Conservation (phyloP, 2,888 invertebrate species). For the Portevinia maculata region DNA sequence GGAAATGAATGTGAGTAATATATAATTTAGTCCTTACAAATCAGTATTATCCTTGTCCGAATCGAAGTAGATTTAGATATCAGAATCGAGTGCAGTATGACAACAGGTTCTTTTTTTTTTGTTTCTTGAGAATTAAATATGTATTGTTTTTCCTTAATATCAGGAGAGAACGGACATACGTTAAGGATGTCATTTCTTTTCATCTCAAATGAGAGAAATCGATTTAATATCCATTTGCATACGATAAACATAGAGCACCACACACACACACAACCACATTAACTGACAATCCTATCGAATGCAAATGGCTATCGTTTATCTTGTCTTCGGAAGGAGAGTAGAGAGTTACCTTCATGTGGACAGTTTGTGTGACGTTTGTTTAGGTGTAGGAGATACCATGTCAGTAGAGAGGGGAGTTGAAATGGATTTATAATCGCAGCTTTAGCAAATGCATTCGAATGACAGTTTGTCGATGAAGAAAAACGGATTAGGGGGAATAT, state of each 20-base stretch:
- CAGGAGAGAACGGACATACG: not conserved
- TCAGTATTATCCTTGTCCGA: not conserved
- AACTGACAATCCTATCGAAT: conserved; percentile 59
- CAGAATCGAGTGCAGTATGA: not conserved
- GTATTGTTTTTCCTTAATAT: not conserved
- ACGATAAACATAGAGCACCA: conserved; percentile 61
- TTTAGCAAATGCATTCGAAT: conserved; percentile 64
- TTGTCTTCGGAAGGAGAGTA: conserved; percentile 14
- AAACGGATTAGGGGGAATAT: conserved; percentile 36
- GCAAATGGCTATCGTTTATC: conserved; percentile 64
- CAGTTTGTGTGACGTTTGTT: conserved; percentile 62
- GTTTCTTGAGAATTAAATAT: conserved; percentile 13
- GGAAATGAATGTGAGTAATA: conserved; percentile 92
- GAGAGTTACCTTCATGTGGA: conserved; percentile 45
- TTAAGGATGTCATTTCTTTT: conserved; percentile 38
- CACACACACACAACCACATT: conserved; percentile 19
- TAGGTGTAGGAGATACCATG: not conserved
- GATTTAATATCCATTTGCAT: conserved; percentile 70
- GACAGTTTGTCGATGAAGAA: conserved; percentile 69
- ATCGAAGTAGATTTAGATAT: not conserved
- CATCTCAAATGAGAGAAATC: conserved; percentile 50
- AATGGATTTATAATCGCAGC: conserved; percentile 69
- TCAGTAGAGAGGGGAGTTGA: conserved; percentile 5
- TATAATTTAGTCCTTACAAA: no score
- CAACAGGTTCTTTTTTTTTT: conserved; percentile 29